Evolutionary conservation across 2,888 invertebrate genomes (phyloP), one percentile per base, ranked within the genome.

Genomic region (Leptinotarsa haldemani): DNA sequence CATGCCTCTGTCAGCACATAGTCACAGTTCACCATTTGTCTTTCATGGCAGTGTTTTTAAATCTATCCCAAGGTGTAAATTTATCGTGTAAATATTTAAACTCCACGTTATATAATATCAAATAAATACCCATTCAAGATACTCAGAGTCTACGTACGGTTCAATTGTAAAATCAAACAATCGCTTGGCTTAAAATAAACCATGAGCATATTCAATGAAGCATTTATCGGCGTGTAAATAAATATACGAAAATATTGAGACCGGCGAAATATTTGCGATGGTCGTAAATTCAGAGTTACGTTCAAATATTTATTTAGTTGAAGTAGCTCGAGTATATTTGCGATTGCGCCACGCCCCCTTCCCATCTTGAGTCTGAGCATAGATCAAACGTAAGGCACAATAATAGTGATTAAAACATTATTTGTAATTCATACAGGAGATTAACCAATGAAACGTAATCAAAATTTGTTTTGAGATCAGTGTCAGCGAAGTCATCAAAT

Each of bases 131-230:
- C 20, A 56, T 56, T 56, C 56, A 22, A 22, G 20, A 56, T 22
- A 56, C 56, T 4, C 22, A 13, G 22, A 7, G 56, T 20, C 56
- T 56, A 56, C 22, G 56, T 56, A 56, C 22, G 13, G 12, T 56
- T 56, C 56, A 56, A 56, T 56, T 56, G 56, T 56, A 56, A 56
- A 56, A 56, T 56, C 56, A 56, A 56, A 56, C 22, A 56, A 56
- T 56, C 56, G 20, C 12, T 20, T 56, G 20, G 20, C 4, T 4
- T 56, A 25, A 56, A 13, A 56, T 56, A 56, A 56, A 56, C 56
- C 56, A 56, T 13, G 56, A 56, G 56, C 56, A 12, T 18, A 52
- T 1, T 52, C 4, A 52, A 7, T 52, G 52, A 52, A 52, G n/a
- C 52, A 18, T 52, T 52, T 52, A 52, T 52, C 18, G 18, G n/a